A percentile compares a stretch with the other conserved stretches of the same genome.
These are phyloP conservation scores for Caenorhabditis sp. DNA, from an alignment of 2,888 invertebrate species.

Conservation along the genomic window DNA sequence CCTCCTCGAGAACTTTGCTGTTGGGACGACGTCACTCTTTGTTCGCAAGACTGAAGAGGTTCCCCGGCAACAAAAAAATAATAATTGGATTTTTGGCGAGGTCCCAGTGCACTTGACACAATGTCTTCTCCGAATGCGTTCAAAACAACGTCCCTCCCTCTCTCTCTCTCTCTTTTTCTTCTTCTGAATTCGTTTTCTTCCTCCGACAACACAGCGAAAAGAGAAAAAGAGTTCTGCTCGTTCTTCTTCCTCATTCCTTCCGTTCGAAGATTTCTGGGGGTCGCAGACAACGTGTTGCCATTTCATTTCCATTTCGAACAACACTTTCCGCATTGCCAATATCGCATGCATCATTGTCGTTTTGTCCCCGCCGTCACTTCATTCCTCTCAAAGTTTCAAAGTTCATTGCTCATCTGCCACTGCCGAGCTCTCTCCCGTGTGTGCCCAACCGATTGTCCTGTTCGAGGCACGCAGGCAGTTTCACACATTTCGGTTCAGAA, in stretches of 20 bases:
- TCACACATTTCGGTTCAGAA: slow-evolving; percentile 17
- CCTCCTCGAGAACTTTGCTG: too few species aligned
- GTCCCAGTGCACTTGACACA: slow-evolving; percentile 29
- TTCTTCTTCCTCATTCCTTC: slow-evolving; percentile 3
- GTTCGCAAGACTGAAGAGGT: too few species aligned
- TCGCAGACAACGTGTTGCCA: too few species aligned
- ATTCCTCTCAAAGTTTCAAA: slow-evolving; percentile 38
- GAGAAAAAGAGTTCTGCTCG: slow-evolving; percentile 14
- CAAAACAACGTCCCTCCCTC: slow-evolving; percentile 26
- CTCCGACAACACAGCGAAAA: slow-evolving; percentile 9
- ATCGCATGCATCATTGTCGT: slow-evolving; percentile 38
- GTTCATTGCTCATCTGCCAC: slow-evolving; percentile 19
- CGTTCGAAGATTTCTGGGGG: neutral
- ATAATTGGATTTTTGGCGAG: slow-evolving; percentile 27
- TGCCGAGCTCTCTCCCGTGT: slow-evolving; percentile 6
- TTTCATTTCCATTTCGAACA: neutral
- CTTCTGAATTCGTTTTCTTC: too few species aligned
- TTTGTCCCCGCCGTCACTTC: slow-evolving; percentile 9
- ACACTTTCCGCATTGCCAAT: neutral
- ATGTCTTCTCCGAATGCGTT: slow-evolving; percentile 18
- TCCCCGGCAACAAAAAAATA: slow-evolving; percentile 1
- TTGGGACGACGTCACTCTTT: too few species aligned
- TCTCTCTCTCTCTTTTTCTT: neutral
- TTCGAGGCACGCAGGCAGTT: slow-evolving; percentile 21
- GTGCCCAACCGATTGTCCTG: slow-evolving; percentile 43